Evolutionary conservation across 2,888 invertebrate species (phyloP), one percentile per base, ranked within the genome.

Genomic region (Parthenolecanium corni): DNA sequence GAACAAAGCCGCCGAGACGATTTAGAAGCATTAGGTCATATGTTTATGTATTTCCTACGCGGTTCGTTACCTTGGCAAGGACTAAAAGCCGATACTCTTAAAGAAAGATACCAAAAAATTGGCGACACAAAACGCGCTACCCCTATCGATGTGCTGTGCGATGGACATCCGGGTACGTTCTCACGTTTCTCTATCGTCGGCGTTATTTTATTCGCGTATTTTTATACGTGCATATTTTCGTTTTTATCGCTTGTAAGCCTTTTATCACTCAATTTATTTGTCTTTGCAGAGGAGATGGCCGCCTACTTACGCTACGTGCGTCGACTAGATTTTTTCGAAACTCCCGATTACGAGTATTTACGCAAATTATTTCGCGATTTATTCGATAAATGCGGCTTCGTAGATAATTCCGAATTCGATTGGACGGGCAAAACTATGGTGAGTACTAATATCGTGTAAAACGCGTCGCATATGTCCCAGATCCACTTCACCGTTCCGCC

Each of bases 1-100:
- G 98, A 99, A 80, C 98, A 99, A 84, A 96, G 96, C 74, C 84
- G 98, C 76, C 83, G 98, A 75, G 98, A 98, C 79, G 98, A 98
- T 79, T 81, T 98, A 76, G 98, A 99, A 79, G 98, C 98, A 68
- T 81, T 99, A 73, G 98, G 98, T 69, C 97, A 98, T 80, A 99
- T 99, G 98, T 98, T 99, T 80, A 97, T 99, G 97, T 99, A 99
- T 82, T 99, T 99, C 80, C 82, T 99, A 77, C 84, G 98, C 72
- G 98, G 98, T 72, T 95, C 94, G 76, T 82, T 99, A 77, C 98
- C 98, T 70, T 97, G 97, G 97, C 98, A 99, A 80, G 98, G 98
- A 72, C 83, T 99, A 74, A 98, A 98, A 82, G 97, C 97, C 71
- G 97, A 97, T 77, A 97, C 96, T 73, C 82, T 97, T 73, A 97